Conservation (phyloP, 2,888 invertebrate species). For the Phlogophora meticulosa region DNA sequence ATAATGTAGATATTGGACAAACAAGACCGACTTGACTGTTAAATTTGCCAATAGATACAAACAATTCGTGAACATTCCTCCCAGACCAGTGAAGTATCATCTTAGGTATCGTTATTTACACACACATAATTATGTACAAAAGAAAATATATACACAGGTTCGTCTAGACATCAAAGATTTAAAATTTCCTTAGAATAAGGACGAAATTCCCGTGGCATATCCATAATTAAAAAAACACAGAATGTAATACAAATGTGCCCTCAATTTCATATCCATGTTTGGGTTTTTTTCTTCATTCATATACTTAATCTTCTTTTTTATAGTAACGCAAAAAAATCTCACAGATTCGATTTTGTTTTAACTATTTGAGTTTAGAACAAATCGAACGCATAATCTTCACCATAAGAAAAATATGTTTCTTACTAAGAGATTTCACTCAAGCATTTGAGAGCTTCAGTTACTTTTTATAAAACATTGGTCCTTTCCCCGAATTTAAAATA, state of each 20-base stretch:
- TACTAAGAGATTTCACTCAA: conserved; percentile 20
- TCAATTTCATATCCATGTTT: background rate
- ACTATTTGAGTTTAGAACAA: too few relatives aligned
- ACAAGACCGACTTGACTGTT: too few relatives aligned
- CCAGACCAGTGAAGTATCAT: conserved; percentile 10
- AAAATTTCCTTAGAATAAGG: too few relatives aligned
- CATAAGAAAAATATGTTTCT: background rate
- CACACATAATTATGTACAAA: background rate
- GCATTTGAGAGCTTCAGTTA: conserved; percentile 13
- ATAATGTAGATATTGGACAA: too few relatives aligned
- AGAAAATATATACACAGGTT: background rate
- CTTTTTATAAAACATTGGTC: too few relatives aligned
- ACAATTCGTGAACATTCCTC: conserved; percentile 14
- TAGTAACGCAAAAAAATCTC: too few relatives aligned
- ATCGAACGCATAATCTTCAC: conserved; percentile 10
- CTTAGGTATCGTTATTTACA: background rate
- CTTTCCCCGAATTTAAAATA: background rate
- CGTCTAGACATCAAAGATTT: background rate
- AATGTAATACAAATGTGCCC: too few relatives aligned
- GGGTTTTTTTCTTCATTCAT: too few relatives aligned
- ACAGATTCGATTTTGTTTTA: too few relatives aligned
- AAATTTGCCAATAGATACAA: too few relatives aligned
- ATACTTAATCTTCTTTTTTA: too few relatives aligned
- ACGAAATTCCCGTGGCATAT: background rate
- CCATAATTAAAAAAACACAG: background rate